These are phyloP conservation scores for Mythimna albipuncta DNA, from an alignment of 2,888 invertebrate genomes.

Conservation along the genomic window DNA sequence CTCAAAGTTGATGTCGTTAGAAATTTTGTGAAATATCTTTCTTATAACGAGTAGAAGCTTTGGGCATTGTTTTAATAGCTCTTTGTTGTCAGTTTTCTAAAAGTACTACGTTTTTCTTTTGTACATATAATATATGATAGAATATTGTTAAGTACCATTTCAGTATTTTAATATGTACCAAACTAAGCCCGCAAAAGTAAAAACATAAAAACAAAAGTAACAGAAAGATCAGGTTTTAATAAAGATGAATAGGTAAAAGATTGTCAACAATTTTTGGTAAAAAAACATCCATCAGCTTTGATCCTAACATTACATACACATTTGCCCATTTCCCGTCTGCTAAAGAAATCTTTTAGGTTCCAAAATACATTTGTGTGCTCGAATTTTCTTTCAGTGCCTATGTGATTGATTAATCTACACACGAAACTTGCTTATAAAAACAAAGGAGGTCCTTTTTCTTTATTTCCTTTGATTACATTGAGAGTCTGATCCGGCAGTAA, in stretches of 20 bases:
- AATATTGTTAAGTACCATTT: not conserved
- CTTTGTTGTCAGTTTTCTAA: constrained; percentile 66
- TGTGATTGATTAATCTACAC: constrained; percentile 67
- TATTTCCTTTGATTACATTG: constrained; percentile 70
- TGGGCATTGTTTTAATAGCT: constrained; percentile 70
- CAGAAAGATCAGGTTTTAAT: not conserved
- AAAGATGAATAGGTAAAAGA: not conserved
- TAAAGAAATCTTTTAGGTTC: constrained; percentile 27
- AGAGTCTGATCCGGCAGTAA: constrained; percentile 71
- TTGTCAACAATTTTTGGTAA: not conserved
- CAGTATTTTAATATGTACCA: not conserved
- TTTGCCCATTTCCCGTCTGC: constrained; percentile 16
- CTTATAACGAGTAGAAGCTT: constrained; percentile 65
- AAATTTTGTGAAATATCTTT: constrained; percentile 72
- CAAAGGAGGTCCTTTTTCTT: constrained; percentile 69
- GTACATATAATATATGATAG: constrained; percentile 58
- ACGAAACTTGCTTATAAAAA: constrained; percentile 58
- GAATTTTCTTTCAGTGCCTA: constrained; percentile 61
- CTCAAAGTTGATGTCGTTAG: constrained; percentile 77
- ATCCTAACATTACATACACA: constrained; percentile 22
- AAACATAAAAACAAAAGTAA: not conserved
- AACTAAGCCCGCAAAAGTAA: not conserved
- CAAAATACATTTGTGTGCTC: constrained; percentile 43
- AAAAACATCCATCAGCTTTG: constrained; percentile 25
- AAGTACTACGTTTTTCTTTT: constrained; percentile 58